Base-by-base conservation (phyloP, 1,140 invertebrate species). In the Apis dorsata region DNA sequence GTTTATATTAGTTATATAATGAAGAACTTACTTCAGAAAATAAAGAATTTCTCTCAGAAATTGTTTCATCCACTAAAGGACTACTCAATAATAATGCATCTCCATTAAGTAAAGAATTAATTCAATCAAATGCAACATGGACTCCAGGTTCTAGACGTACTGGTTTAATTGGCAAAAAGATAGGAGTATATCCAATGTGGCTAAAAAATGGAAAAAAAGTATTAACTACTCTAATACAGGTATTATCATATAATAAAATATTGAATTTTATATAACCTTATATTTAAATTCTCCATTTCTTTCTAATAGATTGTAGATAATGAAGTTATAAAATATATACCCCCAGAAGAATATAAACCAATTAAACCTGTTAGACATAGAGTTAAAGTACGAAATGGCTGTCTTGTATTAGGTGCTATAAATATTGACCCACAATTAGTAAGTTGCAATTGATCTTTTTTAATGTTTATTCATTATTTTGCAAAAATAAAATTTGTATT, bases 181-280 rank as follows among this genome's bases (percentile, higher is more conserved):
- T 99, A 91, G 99, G 99, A 57, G 94, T 97, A 75, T 97, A 99
- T 93, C 98, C 98, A 19, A 94, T 99, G 92, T 99, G 98, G 98
- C 92, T 96, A 4, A 99, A 98, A 93, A 95, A 97, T 94, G 99
- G 99, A 1, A 95, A 95, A 90, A 96, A 95, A 94, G 93, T 98
- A 77, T 87, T 94, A 1, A 96, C 97, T 5, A 99, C 98, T 21
- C 91, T 99, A 83, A 92, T 99, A 78, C 98, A 99, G 94, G 97
- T 98, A 94, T 12, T 12, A 49, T 1, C 59, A 66, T 60, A 79
- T 79, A 44, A 69, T 28, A 24, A 65, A 84, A 15, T 72, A 55
- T 72, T 55, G 15, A 5, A 17, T 51, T n/a, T 76, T 1, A 34
- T 21, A 8, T 17, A 57, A 72, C 0, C 24, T 66, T 10, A 44